Evolutionary conservation across 2,888 invertebrate genomes (phyloP), one percentile per base, ranked within the genome.

Genomic region (Scaptomyza cyrtandrae): DNA sequence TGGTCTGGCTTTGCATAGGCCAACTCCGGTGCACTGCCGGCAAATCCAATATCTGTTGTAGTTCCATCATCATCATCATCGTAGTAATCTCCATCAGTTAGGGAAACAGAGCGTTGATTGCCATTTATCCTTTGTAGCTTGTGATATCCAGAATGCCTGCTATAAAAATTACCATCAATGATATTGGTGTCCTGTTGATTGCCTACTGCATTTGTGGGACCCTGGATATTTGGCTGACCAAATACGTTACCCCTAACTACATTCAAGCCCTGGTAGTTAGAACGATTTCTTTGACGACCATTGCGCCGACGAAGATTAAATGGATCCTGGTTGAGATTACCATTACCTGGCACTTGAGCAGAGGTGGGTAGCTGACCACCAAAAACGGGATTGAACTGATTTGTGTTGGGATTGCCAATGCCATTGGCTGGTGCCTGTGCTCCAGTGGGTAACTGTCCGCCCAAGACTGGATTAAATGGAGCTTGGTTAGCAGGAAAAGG

Each of bases 101-200:
- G 24, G 0, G 75, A 3, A 6, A 79, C 62, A 1, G 57, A 63
- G 2, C 74, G 69, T 33, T 55, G 72, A 39, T 65, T 88, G 27
- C 73, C 82, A 35, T 71, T 75, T 0, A 82, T 46, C 1, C 69
- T 33, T 0, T 66, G 56, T 10, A 84, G 54, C 5, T 53, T 46
- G 6, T 45, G 60, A 35, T 57, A 37, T 0, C 60, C 66, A 0
- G 79, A 68, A 50, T 64, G 41, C 13, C 77, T 75, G 27, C 39
- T 14, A 14, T 73, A 83, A 66, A 80, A 88, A 54, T 75, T 84
- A 29, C 86, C 86, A 29, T 86, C 80, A 9, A 87, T 79, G 9
- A 87, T 77, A n/a, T 87, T 87, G 2, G 75, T 85, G 14, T 81
- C 89, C 73, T 87, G 86, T 19, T 77, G 83, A 48, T 89, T 87